Evolutionary conservation across 2,888 invertebrate genomes (phyloP), one percentile per base, ranked within the genome.

Genomic region (Achlya flavicornis): DNA sequence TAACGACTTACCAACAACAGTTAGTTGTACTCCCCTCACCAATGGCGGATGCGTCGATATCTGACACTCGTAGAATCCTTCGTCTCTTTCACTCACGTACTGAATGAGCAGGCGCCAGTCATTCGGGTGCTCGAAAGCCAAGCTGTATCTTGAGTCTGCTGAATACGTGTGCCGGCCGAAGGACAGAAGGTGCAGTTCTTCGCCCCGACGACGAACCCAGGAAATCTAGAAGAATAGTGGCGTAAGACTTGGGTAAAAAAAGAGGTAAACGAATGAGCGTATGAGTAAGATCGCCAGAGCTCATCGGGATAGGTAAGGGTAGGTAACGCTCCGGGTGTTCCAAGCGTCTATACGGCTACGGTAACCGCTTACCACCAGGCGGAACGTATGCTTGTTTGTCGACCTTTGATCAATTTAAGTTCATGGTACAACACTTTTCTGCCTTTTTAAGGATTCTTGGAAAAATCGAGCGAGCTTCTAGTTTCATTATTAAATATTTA

Each of bases 51-150:
- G 96, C 19, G 96, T 95, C n/a, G 96, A 96, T 71, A 97, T 96
- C 91, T 97, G 97, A 77, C 97, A 97, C 87, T 97, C 97, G 87
- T 97, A 97, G 76, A 94, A 95, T n/a, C 97, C 97, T 70, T 96
- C 96, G 81, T 97, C 97, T 64, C 96, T 93, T 81, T 96, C 96
- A 66, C 96, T 96, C 70, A 96, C 96, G 82, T 95, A 96, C 84
- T 95, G 95, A 64, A 97, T 95, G 69, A 95, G 94, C 66, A 97
- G 94, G 70, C 96, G 95, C 97, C 97, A 97, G 83, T 97, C 96
- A 80, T 96, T 96, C 10, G 97, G 96, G 65, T 95, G 95, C 76
- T 96, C 95, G 81, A 96, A 96, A 65, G 95, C 95, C 63, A 96
- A 87, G 4, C 96, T 95, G 85, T 96, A 96, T 61, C 97, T 93